Evolutionary conservation across 2,113 vertebrate genomes (phyloP), one percentile per base, ranked within the genome.

Genomic region (Mixornis gularis): DNA sequence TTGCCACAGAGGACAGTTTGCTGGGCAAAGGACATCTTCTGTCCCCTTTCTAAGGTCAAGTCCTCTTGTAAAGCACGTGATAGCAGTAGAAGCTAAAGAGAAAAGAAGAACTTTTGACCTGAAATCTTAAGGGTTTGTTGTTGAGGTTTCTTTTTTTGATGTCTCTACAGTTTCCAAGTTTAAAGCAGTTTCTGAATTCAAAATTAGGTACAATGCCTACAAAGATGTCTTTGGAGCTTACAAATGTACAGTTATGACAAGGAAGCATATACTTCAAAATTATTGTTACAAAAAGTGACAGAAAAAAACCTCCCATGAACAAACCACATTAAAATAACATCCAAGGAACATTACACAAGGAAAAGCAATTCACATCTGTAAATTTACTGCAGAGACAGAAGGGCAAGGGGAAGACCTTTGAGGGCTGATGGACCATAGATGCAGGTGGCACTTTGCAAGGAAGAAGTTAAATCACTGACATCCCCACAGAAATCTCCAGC

Each of bases 51-150:
- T 92, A 81, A 99, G 97, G 95, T 99, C 98, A 44, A 97, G 97
- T 49, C 98, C 98, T 73, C 98, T 98, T 63, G 98, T 99, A 92
- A 88, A 97, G 85, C 99, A 99, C 0, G 96, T 97, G 86, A 99
- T 87, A 26, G 98, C 97, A 30, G 95, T 87, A 10, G 97, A 92
- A 90, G 94, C 98, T 99, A 94, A 83, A 78, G 91, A 87, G 64
- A 94, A 92, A 91, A 55, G 7, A 94, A 93, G 12, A 81, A 90
- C 17, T 30, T 78, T 30, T 82, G 79, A 89, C n/a, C 43, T 70
- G 46, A 74, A 62, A 43, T 79, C 21, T 34, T 32, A n/a, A 69
- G 30, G 24, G 6, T 25, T 71, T 78, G 24, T 55, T 48, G 17
- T 10, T 20, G 13, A 13, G 2, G 2, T 16, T 44, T 48, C 21